Conservation (phyloP, 2,797 vertebrate genomes). For the Dipus sagitta region DNA sequence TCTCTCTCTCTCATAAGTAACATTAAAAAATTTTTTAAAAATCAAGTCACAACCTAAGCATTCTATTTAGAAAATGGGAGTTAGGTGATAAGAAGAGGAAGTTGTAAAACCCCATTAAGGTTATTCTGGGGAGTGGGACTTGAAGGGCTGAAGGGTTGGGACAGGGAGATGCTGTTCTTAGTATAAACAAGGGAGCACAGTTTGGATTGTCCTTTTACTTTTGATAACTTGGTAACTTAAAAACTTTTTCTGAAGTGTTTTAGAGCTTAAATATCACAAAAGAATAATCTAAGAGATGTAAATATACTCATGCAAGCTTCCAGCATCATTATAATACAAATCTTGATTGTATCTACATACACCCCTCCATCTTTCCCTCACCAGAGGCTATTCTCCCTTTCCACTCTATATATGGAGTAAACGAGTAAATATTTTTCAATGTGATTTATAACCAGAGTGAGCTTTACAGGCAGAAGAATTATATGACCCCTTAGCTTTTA, state of each 20-base stretch:
- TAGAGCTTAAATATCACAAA: background rate
- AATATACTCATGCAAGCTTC: background rate
- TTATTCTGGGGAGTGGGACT: background rate
- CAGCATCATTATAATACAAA: background rate
- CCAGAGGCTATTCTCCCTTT: background rate
- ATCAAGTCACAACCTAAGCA: background rate
- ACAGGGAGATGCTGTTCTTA: background rate
- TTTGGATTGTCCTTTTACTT: background rate
- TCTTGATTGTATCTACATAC: background rate
- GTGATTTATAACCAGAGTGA: background rate
- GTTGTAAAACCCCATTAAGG: background rate
- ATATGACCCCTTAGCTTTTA: background rate
- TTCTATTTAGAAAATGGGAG: background rate
- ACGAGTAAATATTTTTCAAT: background rate
- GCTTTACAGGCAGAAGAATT: background rate
- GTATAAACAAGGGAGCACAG: background rate
- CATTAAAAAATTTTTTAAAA: no score
- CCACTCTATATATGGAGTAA: background rate
- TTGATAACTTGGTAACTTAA: background rate
- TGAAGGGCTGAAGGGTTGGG: background rate
- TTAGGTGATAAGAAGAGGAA: background rate
- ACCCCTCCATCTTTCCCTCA: background rate
- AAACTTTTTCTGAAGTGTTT: constrained; percentile 1
- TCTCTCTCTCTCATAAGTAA: no score
- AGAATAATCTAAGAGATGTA: background rate